phyloP scores from a whole-genome alignment of 2,888 invertebrate species.

The Argyra leucocephala region DNA sequence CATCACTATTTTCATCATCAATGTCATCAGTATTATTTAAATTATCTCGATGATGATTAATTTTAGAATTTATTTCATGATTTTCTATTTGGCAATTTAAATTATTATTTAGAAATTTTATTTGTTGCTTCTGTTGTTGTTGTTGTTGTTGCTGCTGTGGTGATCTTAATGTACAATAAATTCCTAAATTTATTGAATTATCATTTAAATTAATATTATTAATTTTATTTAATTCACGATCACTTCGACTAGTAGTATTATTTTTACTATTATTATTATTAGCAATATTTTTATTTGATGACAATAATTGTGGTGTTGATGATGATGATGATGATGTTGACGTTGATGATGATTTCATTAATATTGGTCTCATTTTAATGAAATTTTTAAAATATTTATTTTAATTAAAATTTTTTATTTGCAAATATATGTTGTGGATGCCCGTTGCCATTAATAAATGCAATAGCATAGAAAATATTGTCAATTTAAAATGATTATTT shows the following conservation, averaged over 20 bases:
- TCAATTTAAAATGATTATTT: too few species aligned
- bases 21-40: not conserved
- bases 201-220: constrained; percentile 17
- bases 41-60: not conserved
- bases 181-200: constrained; percentile 17
- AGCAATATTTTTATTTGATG: not conserved
- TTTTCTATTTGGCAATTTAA: not conserved
- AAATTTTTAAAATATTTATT: too few species aligned
- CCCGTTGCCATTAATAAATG: too few species aligned
- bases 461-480: too few species aligned
- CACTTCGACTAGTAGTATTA: constrained; percentile 2
- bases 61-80: not conserved
- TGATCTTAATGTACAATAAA: constrained; percentile 21
- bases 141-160: not conserved
- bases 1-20: not conserved
- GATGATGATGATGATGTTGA: not conserved
- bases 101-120: not conserved
- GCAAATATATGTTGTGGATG: too few species aligned
- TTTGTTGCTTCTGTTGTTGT: not conserved
- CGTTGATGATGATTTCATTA: not conserved
- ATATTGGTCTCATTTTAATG: constrained; percentile 2
- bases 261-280: not conserved
- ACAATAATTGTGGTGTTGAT: not conserved
- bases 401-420: too few species aligned
- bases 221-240: constrained; percentile 12